Base-by-base conservation (phyloP, 2,113 vertebrate genomes). In the Eidolon helvum region DNA sequence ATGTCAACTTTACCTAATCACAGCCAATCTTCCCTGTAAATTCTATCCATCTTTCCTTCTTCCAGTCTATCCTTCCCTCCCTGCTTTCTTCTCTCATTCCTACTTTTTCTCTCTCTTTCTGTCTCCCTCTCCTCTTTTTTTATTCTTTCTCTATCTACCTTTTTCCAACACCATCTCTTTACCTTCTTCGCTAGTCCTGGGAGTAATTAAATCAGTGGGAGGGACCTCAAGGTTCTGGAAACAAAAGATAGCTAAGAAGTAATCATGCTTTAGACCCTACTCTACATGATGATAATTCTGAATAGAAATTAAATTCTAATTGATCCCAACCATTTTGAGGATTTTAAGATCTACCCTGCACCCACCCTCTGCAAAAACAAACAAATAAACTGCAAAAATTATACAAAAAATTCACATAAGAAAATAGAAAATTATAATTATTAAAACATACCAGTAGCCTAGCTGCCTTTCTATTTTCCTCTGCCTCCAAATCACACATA, bases 381-480 rank as follows among this genome's bases (percentile, higher is more conserved):
- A 57, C 19, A 57, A 57, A 55, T 2, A 14, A 8, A 57, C 7
- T 71, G 57, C 28, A 85, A 78, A 69, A 50, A n/a, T 11, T 8
- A 77, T n/a, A 16, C 4, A 84, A 45, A 90, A 22, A 2, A 40
- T 38, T 78, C 53, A 72, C 40, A 0, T 75, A 93, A 55, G 2
- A 0, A 57, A 82, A 66, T 40, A 10, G 61, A 45, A 94, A 91
- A 75, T 50, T 1, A 85, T 93, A 87, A 45, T 75, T 6, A 12
- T 2, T 71, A 14, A 63, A 87, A 84, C 0, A 9, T 26, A 40
- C 3, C 14, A 2, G 38, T 35, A 40, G 0, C 0, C 12, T 66
- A 6, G 14, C 14, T 18, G 3, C 3, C 21, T 50, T 33, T 86
- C 16, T 45, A 21, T 1, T 63, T 6, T 61, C n/a, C 28, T 75